Conservation (phyloP, 1,140 invertebrate species). For the Drosophila lini region DNA sequence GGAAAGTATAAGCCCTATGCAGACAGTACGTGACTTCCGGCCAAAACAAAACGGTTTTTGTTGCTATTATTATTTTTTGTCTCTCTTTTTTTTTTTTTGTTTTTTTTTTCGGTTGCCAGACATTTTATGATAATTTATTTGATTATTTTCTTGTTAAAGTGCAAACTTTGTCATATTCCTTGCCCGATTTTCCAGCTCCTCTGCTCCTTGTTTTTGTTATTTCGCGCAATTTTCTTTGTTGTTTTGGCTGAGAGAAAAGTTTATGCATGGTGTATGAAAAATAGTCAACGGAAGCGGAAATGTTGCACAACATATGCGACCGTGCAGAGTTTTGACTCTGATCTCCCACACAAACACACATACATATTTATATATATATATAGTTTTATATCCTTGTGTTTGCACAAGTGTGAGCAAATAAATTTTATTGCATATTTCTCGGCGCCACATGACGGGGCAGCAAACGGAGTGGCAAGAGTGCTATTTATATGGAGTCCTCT, state of each 20-base stretch:
- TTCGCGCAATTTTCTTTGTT: slow-evolving; percentile 54
- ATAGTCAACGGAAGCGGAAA: slow-evolving; percentile 74
- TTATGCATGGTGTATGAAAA: slow-evolving; percentile 53
- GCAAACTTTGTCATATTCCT: slow-evolving; percentile 76
- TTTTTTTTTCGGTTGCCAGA: slow-evolving; percentile 40
- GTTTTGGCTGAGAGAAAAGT: slow-evolving; percentile 42
- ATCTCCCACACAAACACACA: slow-evolving; percentile 10
- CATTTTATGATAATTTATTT: slow-evolving; percentile 83
- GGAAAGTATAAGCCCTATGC: slow-evolving; percentile 51
- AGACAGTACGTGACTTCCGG: slow-evolving; percentile 82
- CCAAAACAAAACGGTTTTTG: slow-evolving; percentile 79
- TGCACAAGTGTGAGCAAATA: slow-evolving; percentile 58
- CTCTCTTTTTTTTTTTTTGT: not conserved
- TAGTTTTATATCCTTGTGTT: slow-evolving; percentile 26
- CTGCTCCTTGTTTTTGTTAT: slow-evolving; percentile 39
- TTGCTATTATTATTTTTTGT: slow-evolving; percentile 23
- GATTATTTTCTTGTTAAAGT: slow-evolving; percentile 83
- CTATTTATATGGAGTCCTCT: slow-evolving; percentile 49
- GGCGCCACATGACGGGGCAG: slow-evolving; percentile 69
- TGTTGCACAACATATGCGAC: slow-evolving; percentile 80
- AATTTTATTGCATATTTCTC: slow-evolving; percentile 82
- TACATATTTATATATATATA: not conserved
- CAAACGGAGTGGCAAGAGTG: slow-evolving; percentile 50
- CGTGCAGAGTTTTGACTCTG: slow-evolving; percentile 40
- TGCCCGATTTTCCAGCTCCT: slow-evolving; percentile 21